Evolutionary conservation across 1,140 invertebrate genomes (phyloP), one percentile per base, ranked within the genome.

Genomic region (Odontomachus brunneus): DNA sequence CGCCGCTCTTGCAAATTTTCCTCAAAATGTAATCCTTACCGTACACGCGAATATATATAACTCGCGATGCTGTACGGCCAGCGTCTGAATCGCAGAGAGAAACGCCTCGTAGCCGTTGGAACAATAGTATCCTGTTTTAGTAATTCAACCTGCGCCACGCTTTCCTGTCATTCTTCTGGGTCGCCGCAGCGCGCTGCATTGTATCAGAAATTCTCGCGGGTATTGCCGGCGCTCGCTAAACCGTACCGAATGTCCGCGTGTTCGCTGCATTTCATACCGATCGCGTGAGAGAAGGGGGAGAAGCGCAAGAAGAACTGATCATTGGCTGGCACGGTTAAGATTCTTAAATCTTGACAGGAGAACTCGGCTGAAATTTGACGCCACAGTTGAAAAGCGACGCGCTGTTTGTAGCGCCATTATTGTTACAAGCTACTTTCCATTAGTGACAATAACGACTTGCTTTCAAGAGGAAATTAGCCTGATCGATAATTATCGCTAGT

Each of bases 71-170:
- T 71, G 44, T 82, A 73, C 69, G 67, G 75, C 75, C 67, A 55
- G 72, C 72, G 44, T 83, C 72, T 83, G 72, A 83, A 83, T 83
- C 81, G 81, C 49, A 60, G n/a, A 76, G 81, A 75, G 72, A 83
- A 75, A 75, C 65, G 49, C 44, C 44, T 49, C 33, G 19, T 5
- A 49, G 44, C 49, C 29, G 60, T 33, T 29, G 60, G 72, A 76
- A 76, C 78, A 76, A 83, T 83, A 75, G 59, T 38, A 65, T 75
- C 60, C 60, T 74, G 60, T 75, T 83, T 83, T 76, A 83, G 72
- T 83, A 83, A 83, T 83, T 75, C 81, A 83, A 83, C 71, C 59
- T 76, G 73, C n/a, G 49, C 71, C 57, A 60, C 57, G 78, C 78
- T 82, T 82, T 82, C 74, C 78, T 74, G 71, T 82, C 78, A 74